These are phyloP conservation scores for Planococcus citri DNA, from an alignment of 1,140 invertebrate genomes.

Conservation along the genomic window DNA sequence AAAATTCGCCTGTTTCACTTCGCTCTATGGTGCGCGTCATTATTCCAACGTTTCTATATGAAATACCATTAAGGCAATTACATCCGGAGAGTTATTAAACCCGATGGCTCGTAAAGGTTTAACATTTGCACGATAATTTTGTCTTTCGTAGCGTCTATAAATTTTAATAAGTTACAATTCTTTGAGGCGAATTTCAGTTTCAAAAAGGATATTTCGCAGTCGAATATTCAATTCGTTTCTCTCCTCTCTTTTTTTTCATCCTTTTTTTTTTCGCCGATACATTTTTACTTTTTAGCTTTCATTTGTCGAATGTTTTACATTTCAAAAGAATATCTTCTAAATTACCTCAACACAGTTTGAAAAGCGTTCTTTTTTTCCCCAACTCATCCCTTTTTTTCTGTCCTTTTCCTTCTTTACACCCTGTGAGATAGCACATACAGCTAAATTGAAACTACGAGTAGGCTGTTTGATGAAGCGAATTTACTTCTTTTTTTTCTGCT, in stretches of 20 bases:
- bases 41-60: neutral
- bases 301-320: neutral
- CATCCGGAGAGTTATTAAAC: neutral
- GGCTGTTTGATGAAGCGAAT: too few relatives aligned
- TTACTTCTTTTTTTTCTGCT: too few relatives aligned
- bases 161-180: neutral
- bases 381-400: too few relatives aligned
- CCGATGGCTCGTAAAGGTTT: neutral
- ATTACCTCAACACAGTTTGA: neutral
- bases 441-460: too few relatives aligned
- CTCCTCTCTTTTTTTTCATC: too few relatives aligned
- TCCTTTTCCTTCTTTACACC: too few relatives aligned
- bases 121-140: neutral
- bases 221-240: neutral
- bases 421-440: too few relatives aligned
- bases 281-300: neutral
- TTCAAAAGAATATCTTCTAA: neutral
- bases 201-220: neutral
- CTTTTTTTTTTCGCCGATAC: neutral
- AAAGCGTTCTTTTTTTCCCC: too few relatives aligned
- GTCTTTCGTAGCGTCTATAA: neutral
- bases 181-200: neutral
- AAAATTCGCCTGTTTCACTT: neutral
- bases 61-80: neutral
- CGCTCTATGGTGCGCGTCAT: neutral